Evolutionary conservation across 37 sponge, comb jelly and placozoan species (phyloP), one percentile per base, ranked within the genome.

Genomic region (Spongilla lacustris): DNA sequence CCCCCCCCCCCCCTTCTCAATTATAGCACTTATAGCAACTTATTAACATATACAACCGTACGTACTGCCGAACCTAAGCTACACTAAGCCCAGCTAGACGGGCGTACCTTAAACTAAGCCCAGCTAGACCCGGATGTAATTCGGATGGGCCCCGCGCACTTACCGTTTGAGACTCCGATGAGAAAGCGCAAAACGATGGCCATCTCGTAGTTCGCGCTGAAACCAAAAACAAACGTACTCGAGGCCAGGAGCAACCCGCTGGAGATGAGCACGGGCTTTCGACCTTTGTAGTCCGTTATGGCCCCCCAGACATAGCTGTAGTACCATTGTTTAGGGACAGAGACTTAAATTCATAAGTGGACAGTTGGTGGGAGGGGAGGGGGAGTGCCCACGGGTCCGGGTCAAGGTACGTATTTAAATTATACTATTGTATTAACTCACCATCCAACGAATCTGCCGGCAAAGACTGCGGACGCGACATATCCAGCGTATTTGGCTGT

Each of bases 271-370:
- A 91, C 85, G 12, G 84, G 89, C 69, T 88, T 93, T 19, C 92
- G 89, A 17, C 94, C 94, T 25, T 79, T 82, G 24, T 38, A 33
- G 73, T 96, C 97, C 22, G 97, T 80, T 2, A 96, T 30, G n/a
- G 33, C 77, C 0, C 96, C 96, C 96, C 96, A 96, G 4, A 89
- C 22, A 67, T 92, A 96, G 74, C 95, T 94, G 75, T 36, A 6
- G n/a, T n/a, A n/a, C n/a, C n/a, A n/a, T n/a, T n/a, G n/a, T n/a
- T n/a, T n/a, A n/a, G n/a, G n/a, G n/a, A 58, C 19, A 17, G 58
- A 58, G 19, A 14, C 58, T 1, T 13, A 6, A 10, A 58, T 1
- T 1, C 4, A 17, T 17, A 58, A 6, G 14, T 1, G 58, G 58
- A 17, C 1, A 17, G 21, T 58, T 0, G 58, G 58, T 58, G 58